Evolutionary conservation across 2,797 vertebrate genomes (phyloP), one percentile per base, ranked within the genome.

Genomic region (Phoeniculus purpureus): DNA sequence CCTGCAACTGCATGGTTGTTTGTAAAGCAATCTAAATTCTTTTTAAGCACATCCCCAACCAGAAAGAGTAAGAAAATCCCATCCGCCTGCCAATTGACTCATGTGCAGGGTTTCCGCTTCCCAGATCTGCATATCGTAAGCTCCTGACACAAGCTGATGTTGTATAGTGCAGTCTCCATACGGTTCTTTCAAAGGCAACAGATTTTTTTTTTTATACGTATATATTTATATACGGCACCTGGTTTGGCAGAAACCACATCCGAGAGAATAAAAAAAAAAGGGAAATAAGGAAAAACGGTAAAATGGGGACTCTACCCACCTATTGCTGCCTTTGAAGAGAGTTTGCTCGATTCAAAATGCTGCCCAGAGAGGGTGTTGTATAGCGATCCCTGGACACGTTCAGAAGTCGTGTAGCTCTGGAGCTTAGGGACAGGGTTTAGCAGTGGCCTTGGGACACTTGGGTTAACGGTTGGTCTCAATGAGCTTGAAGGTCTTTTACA

Each of bases 191-290:
- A 65, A 83, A 95, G 85, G 94, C 94, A 95, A 92, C 94, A 95
- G 91, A 94, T 95, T 93, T 93, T 86, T 92, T 88, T 86, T 86
- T 92, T 88, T 86, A 56, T 93, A 81, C 85, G 26, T 92, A 92
- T 95, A 93, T 96, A 95, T 96, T 95, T 95, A 96, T 94, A 93
- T 56, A 84, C 3, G 80, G 91, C 94, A 96, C 95, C 95, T 95
- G 94, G 93, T 79, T 91, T 93, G 91, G 93, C 89, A 95, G 91
- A 65, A 95, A 80, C 78, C 54, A 90, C 88, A 90, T 94, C 92
- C 54, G 58, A 88, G 43, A 43, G 43, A 16, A 16, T 14, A 11
- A 43, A 43, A 43, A 40, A 40, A 80, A 87, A 82, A 80, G 68
- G 65, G 81, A 94, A 94, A 90, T 79, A 59, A 60, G 87, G 90